phyloP scores from a whole-genome alignment of 2,797 vertebrate species.

The Chrysocyon brachyurus region DNA sequence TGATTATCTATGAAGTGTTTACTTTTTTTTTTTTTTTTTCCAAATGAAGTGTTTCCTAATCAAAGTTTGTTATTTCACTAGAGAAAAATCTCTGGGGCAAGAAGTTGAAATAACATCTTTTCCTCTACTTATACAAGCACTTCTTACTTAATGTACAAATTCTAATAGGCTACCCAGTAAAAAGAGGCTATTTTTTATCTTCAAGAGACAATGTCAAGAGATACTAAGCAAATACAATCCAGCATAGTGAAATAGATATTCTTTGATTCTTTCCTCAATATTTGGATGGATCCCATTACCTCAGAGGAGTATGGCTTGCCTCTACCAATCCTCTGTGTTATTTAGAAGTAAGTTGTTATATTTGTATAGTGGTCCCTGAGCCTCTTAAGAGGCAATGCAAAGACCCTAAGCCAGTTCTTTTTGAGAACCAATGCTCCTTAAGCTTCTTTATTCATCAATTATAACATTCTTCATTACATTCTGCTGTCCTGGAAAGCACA shows the following conservation, averaged over 20 bases:
- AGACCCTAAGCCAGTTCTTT: background rate
- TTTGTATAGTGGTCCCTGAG: background rate
- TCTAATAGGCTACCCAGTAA: background rate
- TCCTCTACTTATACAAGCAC: background rate
- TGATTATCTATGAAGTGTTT: background rate
- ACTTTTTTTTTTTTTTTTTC: background rate
- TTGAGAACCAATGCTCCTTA: background rate
- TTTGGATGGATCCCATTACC: background rate
- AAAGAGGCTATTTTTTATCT: background rate
- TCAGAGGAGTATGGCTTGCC: background rate
- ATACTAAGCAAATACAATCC: background rate
- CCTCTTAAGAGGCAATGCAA: background rate
- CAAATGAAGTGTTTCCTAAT: background rate
- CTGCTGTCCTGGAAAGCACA: background rate
- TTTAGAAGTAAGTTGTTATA: constrained; percentile 17
- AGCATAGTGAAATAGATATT: background rate
- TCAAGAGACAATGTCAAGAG: background rate
- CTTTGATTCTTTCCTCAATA: background rate
- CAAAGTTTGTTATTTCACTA: background rate
- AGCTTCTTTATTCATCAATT: background rate
- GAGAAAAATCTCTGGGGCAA: background rate
- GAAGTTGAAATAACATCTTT: background rate
- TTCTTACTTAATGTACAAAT: background rate
- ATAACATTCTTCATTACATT: background rate
- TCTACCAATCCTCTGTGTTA: background rate